Percentiles rank a stretch among this genome's conserved stretches.
Conservation (phyloP, 2,113 vertebrate genomes). For the Puntigrus tetrazona region DNA sequence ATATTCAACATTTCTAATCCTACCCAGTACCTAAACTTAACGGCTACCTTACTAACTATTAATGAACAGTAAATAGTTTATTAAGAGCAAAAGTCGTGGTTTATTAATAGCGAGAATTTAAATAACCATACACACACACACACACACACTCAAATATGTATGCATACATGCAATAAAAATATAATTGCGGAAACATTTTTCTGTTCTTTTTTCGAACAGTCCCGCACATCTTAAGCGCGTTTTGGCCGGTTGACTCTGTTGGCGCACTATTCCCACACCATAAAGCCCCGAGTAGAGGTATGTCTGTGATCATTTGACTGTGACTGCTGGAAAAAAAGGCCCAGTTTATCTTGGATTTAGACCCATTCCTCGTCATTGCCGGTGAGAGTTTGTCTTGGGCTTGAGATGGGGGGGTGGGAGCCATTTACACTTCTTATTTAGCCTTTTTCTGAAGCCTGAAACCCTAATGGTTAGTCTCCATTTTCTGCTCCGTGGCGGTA, state of each 20-base stretch:
- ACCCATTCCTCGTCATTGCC: slow-evolving; percentile 57
- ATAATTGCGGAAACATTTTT: background rate
- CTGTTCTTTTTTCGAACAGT: background rate
- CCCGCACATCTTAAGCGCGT: background rate
- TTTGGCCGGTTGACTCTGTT: slow-evolving; percentile 20
- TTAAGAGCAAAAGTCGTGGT: too few species aligned
- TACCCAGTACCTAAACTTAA: too few species aligned
- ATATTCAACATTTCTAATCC: too few species aligned
- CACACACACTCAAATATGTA: background rate
- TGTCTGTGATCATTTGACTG: slow-evolving; percentile 56
- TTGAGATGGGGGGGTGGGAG: slow-evolving; percentile 62
- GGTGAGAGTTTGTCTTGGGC: slow-evolving; percentile 65
- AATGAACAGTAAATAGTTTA: too few species aligned
- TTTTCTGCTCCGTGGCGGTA: slow-evolving; percentile 66
- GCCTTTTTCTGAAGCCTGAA: slow-evolving; percentile 73
- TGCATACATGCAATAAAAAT: background rate
- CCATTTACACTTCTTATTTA: slow-evolving; percentile 75
- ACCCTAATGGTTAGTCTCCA: slow-evolving; percentile 73
- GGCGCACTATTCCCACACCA: slow-evolving; percentile 48
- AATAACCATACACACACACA: too few species aligned
- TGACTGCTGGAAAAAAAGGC: slow-evolving; percentile 50
- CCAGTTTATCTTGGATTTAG: slow-evolving; percentile 55
- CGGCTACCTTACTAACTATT: too few species aligned
- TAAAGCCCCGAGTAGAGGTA: slow-evolving; percentile 11
- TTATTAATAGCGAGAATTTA: too few species aligned